Base-by-base conservation (phyloP, 2,797 vertebrate species). In the Glyptemys insculpta region DNA sequence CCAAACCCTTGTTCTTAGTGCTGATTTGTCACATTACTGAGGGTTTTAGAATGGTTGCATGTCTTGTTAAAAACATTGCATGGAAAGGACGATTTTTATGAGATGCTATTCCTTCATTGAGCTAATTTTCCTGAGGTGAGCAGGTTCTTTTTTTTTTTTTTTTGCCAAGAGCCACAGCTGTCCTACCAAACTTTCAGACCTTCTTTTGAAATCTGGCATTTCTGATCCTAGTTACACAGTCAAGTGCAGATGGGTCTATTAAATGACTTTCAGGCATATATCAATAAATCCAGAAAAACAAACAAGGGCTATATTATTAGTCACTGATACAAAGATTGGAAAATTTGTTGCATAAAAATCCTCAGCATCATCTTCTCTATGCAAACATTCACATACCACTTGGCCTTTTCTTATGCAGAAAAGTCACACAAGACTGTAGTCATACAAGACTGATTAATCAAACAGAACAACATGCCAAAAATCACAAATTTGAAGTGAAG, bases 81-180 rank as follows among this genome's bases (percentile, higher is more conserved):
- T 6, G 54, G 83, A 68, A 94, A 93, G 19, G 62, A 14, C 5
- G 81, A 74, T 95, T 95, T 88, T 84, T 89, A 89, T 88, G 52
- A 84, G 56, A 54, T 85, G 2, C 29, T 86, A 65, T 79, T 90
- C 94, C 56, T 80, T 44, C 41, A 79, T 4, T 79, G 57, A 86
- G 82, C 72, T 78, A 54, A 79, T 93, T 95, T 94, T 97, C 84
- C 59, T 91, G 86, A 92, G 72, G 80, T 92, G 72, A 96, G 76
- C 19, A 79, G 74, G 87, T 8, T 50, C 8, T 8, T 44, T 29
- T 87, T 86, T 95, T 68, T 29, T 87, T 50, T 16, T 50, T 50
- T 16, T 50, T 50, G 87, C 92, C 95, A 97, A 90, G 96, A 94
- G 72, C 9, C 68, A 52, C 88, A 94, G 82, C 49, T 93, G 79